Evolutionary conservation across 2,888 invertebrate species (phyloP).

Genomic region (Nowickia ferox): DNA sequence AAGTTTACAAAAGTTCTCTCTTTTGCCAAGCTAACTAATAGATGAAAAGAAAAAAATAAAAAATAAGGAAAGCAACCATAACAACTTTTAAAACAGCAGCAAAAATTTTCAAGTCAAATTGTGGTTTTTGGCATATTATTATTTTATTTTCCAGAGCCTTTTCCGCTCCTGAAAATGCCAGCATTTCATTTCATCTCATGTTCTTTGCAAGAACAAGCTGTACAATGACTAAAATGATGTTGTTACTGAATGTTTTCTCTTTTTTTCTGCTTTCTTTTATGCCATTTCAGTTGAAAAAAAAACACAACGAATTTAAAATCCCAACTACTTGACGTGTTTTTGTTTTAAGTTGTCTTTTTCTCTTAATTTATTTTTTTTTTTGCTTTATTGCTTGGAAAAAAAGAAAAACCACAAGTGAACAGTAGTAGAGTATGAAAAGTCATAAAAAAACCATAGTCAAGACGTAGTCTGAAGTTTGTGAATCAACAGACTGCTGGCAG

Average conservation of each 20-base stretch:
- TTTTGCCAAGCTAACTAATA: constrained; percentile 8
- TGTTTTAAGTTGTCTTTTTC: constrained; percentile 10
- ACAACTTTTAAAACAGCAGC: constrained; percentile 32
- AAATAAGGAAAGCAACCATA: constrained; percentile 12
- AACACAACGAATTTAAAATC: constrained; percentile 30
- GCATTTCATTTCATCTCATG: constrained; percentile 40
- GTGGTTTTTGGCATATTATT: constrained; percentile 56
- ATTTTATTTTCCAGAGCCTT: constrained; percentile 31
- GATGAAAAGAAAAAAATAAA: neutral
- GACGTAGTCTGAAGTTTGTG: constrained; percentile 61
- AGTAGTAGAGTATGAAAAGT: constrained; percentile 42
- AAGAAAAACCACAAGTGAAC: constrained; percentile 24
- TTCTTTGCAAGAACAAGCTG: constrained; percentile 10
- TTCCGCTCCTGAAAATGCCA: constrained; percentile 51
- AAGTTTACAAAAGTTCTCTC: constrained; percentile 60
- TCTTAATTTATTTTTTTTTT: constrained; percentile 17
- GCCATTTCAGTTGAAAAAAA: constrained; percentile 31
- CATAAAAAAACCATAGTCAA: constrained; percentile 68
- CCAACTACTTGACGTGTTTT: constrained; percentile 48
- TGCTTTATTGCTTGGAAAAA: constrained; percentile 47
- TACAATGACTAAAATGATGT: constrained; percentile 42
- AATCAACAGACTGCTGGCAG: constrained; percentile 69
- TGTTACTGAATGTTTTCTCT: constrained; percentile 20
- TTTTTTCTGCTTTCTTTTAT: constrained; percentile 18
- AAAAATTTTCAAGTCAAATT: constrained; percentile 60